Evolutionary conservation across 2,888 invertebrate genomes (phyloP).

Genomic region (Heliconius hortense): DNA sequence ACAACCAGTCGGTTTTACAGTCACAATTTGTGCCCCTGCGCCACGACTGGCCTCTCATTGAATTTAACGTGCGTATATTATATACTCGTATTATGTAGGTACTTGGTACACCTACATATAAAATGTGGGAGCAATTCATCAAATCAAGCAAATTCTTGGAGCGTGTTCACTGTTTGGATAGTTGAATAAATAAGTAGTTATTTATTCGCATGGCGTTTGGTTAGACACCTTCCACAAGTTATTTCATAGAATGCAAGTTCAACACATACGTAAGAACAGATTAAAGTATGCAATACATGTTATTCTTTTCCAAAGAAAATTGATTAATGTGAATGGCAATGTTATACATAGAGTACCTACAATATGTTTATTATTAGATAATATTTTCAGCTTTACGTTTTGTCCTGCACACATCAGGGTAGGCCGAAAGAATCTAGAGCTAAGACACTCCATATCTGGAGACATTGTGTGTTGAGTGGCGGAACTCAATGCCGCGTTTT

Average conservation of each 20-base stretch:
- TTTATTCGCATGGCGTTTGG: conserved; percentile 44
- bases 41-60: not conserved
- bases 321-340: not conserved
- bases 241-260: conserved; percentile 43
- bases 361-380: no score
- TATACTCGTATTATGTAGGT: no score
- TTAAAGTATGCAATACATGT: conserved; percentile 37
- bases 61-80: not conserved
- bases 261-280: conserved; percentile 22
- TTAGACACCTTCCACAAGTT: conserved; percentile 40
- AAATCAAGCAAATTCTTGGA: conserved; percentile 44
- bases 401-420: no score
- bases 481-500: no score
- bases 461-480: no score
- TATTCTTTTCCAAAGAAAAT: conserved; percentile 29
- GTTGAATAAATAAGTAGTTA: conserved; percentile 43
- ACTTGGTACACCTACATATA: conserved; percentile 6
- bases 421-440: no score
- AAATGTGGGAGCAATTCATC: conserved; percentile 40
- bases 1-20: no score
- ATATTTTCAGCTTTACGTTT: no score
- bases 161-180: conserved; percentile 38
- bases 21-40: no score
- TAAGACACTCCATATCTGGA: no score
- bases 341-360: no score